Evolutionary conservation across 2,113 vertebrate species (phyloP).

Genomic region (Sphyrna mokarran): DNA sequence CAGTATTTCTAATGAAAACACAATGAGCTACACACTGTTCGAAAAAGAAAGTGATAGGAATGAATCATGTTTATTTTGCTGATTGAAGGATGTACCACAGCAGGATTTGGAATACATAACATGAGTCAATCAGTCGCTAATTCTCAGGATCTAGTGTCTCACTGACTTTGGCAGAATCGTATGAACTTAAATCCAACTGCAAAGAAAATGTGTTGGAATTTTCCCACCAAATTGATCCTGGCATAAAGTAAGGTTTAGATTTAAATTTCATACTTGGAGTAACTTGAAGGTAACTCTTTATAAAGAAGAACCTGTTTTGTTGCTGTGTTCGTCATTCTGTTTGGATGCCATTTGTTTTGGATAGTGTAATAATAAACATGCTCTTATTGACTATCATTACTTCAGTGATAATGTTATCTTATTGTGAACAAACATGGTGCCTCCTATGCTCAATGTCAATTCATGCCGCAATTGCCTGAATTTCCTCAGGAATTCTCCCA

Average conservation of each 20-base stretch:
- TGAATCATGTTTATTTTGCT: background rate
- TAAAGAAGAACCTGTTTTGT: background rate
- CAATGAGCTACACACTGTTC: background rate
- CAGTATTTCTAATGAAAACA: background rate
- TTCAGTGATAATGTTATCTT: background rate
- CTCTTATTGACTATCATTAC: background rate
- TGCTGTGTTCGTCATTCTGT: background rate
- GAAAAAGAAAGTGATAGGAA: background rate
- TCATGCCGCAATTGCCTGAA: background rate
- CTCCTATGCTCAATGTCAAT: no score
- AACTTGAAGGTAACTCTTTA: background rate
- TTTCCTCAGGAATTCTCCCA: background rate
- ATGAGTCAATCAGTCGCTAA: background rate
- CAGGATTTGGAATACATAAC: background rate
- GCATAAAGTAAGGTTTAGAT: background rate
- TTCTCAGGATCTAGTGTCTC: background rate
- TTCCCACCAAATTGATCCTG: background rate
- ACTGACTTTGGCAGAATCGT: background rate
- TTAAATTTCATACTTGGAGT: constrained; percentile 7
- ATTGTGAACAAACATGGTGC: background rate
- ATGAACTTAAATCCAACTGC: background rate
- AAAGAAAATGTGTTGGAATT: background rate
- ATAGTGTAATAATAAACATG: background rate
- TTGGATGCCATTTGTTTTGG: background rate
- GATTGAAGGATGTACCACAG: background rate